Percentiles rank a stretch among this genome's conserved stretches.
Evolutionary conservation across 2,113 vertebrate genomes (phyloP).

Genomic region (Cyanoramphus novaezelandiae): DNA sequence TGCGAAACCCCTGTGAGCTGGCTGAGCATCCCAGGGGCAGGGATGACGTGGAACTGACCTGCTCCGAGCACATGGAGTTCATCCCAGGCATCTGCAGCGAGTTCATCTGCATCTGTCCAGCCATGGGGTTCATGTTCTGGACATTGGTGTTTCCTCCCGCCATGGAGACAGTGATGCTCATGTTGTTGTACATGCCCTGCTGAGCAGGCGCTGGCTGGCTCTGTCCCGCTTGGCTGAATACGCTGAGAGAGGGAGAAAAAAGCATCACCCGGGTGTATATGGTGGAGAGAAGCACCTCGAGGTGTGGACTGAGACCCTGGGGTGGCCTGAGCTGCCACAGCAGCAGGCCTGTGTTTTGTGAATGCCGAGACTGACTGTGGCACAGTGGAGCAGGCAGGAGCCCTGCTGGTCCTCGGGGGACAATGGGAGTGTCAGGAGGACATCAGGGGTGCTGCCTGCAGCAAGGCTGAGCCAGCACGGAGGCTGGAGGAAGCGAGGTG

Average conservation of each 20-base stretch:
- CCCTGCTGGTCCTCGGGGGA: background rate
- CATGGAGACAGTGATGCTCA: slow-evolving; percentile 98
- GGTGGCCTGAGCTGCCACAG: background rate
- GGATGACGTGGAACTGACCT: slow-evolving; percentile 75
- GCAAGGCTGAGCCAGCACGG: background rate
- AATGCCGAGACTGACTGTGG: accelerated
- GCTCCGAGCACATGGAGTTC: slow-evolving; percentile 87
- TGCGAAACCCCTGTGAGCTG: background rate
- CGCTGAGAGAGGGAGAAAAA: slow-evolving; percentile 64
- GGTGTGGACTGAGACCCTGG: background rate
- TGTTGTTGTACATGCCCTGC: slow-evolving; percentile 96
- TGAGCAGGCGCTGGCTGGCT: slow-evolving; percentile 77
- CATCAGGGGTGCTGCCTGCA: background rate
- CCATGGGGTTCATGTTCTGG: slow-evolving; percentile 86
- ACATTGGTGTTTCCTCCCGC: slow-evolving; percentile 83
- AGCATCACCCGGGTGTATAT: accelerated
- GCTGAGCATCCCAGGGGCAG: accelerated
- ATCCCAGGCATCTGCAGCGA: slow-evolving; percentile 86
- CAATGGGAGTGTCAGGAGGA: background rate
- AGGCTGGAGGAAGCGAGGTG: background rate
- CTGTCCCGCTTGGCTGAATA: slow-evolving; percentile 86
- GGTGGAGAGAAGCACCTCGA: background rate
- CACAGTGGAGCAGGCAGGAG: accelerated
- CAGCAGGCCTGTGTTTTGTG: background rate
- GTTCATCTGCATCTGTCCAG: slow-evolving; percentile 85